Evolutionary conservation across 2,888 invertebrate genomes (phyloP).

Genomic region (Petrophora chlorosata): DNA sequence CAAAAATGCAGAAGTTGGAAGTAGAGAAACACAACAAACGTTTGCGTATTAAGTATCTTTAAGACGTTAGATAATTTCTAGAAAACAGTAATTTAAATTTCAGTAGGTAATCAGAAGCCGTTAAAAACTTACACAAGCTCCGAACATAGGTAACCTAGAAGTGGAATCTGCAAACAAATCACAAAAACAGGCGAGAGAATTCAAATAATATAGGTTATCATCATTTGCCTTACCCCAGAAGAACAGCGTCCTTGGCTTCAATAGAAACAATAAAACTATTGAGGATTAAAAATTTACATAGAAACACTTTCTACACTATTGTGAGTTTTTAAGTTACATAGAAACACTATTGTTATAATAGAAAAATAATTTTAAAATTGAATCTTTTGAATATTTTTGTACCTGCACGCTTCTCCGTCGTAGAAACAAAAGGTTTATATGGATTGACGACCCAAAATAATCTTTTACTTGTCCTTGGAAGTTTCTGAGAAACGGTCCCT

Average conservation of each 20-base stretch:
- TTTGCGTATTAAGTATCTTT: too few relatives aligned
- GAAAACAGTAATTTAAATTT: too few relatives aligned
- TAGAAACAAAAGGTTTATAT: conserved; percentile 35
- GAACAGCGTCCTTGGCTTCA: neutral
- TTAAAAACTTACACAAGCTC: too few relatives aligned
- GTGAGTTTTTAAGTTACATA: conserved; percentile 11
- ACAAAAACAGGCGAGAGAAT: conserved; percentile 1
- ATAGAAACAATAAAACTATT: conserved; percentile 9
- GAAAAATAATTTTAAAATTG: conserved; percentile 9
- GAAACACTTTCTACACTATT: conserved; percentile 1
- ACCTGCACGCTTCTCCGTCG: conserved; percentile 27
- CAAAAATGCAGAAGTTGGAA: too few relatives aligned
- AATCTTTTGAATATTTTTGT: conserved; percentile 19
- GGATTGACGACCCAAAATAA: conserved; percentile 35
- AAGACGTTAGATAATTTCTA: too few relatives aligned
- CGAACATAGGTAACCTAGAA: too few relatives aligned
- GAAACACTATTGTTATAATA: conserved; percentile 5
- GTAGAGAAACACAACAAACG: too few relatives aligned
- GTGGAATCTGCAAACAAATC: too few relatives aligned
- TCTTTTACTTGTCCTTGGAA: conserved; percentile 30
- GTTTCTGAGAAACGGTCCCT: conserved; percentile 32
- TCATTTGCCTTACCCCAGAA: neutral
- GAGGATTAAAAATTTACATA: conserved; percentile 13
- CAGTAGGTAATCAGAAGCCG: too few relatives aligned
- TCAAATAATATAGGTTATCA: neutral